Percentiles rank a stretch among this genome's conserved stretches.
phyloP scores from a whole-genome alignment of 2,888 invertebrate species.

The Mimas tiliae region DNA sequence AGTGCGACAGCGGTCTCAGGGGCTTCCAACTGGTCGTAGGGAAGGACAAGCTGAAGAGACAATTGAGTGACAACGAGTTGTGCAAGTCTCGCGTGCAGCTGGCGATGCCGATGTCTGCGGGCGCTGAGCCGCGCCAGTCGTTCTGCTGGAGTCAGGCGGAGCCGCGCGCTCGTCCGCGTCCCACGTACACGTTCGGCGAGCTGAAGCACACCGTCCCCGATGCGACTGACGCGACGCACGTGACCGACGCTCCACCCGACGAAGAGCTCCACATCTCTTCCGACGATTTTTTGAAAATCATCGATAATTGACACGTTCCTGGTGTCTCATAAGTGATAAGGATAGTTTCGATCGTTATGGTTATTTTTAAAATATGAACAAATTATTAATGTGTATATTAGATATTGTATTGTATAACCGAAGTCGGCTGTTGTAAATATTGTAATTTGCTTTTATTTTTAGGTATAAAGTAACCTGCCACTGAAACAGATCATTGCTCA shows the following conservation, averaged over 20 bases:
- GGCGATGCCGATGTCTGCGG: constrained; percentile 81
- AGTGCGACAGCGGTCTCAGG: constrained; percentile 48
- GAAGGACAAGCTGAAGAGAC: constrained; percentile 71
- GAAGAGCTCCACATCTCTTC: constrained; percentile 65
- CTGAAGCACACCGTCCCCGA: constrained; percentile 73
- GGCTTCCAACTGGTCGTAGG: constrained; percentile 75
- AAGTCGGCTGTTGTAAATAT: constrained; percentile 78
- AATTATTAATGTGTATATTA: constrained; percentile 69
- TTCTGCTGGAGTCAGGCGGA: constrained; percentile 73
- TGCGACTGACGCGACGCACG: constrained; percentile 40
- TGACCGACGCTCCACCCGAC: constrained; percentile 50
- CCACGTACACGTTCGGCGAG: constrained; percentile 77
- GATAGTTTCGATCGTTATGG: constrained; percentile 31
- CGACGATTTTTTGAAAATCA: constrained; percentile 73
- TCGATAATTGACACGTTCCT: constrained; percentile 63
- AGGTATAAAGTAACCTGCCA: constrained; percentile 72
- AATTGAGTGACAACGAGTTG: constrained; percentile 75
- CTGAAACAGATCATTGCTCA: constrained; percentile 81
- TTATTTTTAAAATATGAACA: constrained; percentile 55
- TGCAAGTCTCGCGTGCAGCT: constrained; percentile 65
- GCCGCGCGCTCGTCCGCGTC: constrained; percentile 62
- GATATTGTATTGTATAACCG: constrained; percentile 60
- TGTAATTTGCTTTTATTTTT: constrained; percentile 81
- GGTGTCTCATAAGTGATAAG: constrained; percentile 42
- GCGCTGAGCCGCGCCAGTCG: constrained; percentile 70